Percentiles rank a stretch among this genome's conserved stretches.
Evolutionary conservation across 2,113 vertebrate genomes (phyloP).

Genomic region (Saguinus imperator): DNA sequence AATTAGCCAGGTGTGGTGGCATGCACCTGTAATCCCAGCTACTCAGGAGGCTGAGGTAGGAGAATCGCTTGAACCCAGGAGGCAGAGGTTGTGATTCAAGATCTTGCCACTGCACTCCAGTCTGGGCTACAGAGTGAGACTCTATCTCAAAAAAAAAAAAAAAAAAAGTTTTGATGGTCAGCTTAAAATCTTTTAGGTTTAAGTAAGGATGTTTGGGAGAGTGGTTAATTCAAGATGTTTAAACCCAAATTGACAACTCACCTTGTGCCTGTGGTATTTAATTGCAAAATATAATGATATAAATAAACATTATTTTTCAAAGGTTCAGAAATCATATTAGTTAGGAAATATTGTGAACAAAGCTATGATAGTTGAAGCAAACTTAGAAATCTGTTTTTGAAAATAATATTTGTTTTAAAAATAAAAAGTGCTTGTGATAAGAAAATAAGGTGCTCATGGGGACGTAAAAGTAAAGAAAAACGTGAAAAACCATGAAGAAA

Average conservation of each 20-base stretch:
- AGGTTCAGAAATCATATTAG: not conserved
- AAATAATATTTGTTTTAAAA: not conserved
- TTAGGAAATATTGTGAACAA: not conserved
- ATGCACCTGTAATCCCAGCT: not conserved
- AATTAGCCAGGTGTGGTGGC: not conserved
- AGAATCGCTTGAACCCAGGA: not conserved
- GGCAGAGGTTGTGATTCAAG: not conserved
- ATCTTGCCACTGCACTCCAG: not conserved
- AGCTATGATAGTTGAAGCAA: constrained; percentile 2
- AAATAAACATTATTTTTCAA: not conserved
- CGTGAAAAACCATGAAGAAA: not conserved
- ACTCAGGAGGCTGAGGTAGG: not conserved
- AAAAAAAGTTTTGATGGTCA: not conserved
- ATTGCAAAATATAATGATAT: constrained; percentile 7
- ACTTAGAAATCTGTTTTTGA: constrained; percentile 1
- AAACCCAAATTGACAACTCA: not conserved
- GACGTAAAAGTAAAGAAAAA: not conserved
- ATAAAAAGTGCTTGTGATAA: not conserved
- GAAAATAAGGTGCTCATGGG: not conserved
- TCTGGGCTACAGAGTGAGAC: not conserved
- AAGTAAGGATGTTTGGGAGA: not conserved
- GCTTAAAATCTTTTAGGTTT: not conserved
- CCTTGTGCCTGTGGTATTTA: not conserved
- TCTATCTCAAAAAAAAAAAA: not conserved
- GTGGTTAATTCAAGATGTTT: not conserved